Evolutionary conservation across 1,140 invertebrate genomes (phyloP).

Genomic region (Heterodera carotae): DNA sequence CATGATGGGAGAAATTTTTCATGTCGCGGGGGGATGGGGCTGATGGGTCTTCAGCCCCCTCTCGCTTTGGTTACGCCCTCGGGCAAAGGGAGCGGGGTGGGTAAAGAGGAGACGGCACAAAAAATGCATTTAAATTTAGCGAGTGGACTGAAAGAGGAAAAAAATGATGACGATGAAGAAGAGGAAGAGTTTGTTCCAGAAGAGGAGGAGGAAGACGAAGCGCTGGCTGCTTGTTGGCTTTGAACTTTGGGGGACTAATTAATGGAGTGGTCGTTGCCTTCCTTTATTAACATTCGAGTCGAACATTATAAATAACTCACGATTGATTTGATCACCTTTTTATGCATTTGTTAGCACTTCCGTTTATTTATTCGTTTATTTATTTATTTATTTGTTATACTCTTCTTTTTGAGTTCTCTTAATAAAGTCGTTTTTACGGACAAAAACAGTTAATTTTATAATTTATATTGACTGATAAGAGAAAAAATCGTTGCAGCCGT

Average conservation of each 20-base stretch:
- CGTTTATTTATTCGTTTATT: background rate
- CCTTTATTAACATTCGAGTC: background rate
- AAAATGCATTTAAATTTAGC: background rate
- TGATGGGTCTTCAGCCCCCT: too few relatives aligned
- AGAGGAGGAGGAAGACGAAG: constrained; percentile 7
- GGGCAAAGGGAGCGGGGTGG: background rate
- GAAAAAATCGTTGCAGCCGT: too few relatives aligned
- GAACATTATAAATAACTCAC: background rate
- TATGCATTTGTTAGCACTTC: background rate
- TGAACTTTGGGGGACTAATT: background rate
- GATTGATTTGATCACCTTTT: background rate
- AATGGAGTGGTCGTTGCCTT: background rate
- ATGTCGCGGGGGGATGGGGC: too few relatives aligned
- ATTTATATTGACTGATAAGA: background rate
- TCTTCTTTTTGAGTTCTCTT: constrained; percentile 8
- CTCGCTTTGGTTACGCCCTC: background rate
- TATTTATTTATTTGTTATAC: too few relatives aligned
- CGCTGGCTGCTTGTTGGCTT: constrained; percentile 11
- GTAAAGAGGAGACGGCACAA: background rate
- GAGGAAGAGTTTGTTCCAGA: background rate
- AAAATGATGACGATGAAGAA: background rate
- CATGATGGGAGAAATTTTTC: too few relatives aligned
- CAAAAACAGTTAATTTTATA: background rate
- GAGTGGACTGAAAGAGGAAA: constrained; percentile 12
- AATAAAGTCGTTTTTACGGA: background rate